Base-by-base conservation (phyloP, 2,113 vertebrate species). In the Proterorhinus semilunaris region DNA sequence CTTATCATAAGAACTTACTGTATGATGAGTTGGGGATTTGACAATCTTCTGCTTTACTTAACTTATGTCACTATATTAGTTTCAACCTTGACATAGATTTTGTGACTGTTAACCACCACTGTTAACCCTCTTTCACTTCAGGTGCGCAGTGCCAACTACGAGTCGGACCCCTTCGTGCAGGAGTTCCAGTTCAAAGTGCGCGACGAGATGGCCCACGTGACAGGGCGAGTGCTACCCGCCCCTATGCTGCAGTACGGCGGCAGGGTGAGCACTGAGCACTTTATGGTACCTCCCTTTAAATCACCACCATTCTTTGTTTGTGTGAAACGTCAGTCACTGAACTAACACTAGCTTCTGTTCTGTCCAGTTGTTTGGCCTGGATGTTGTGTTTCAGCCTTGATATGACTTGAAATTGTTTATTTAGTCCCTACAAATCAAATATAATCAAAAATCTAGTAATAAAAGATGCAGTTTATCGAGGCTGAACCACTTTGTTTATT, bases 121-220 rank as follows among this genome's bases (percentile, higher is more conserved):
- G 13, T 70, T 70, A 48, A 53, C 54, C 49, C 6, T 12, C 45
- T 27, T 47, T 7, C 1, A 15, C 16, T 11, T 7, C 78, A 99
- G 98, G 97, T 99, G 87, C 95, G 97, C 88, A 99, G 96, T 85
- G 98, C 98, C 87, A 99, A 98, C 92, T 99, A 99, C 0, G 97
- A 99, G 78, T 95, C 96, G 0, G 98, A 99, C 81, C 97, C 98
- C 0, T 99, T 98, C 69, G 98, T 99, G 55, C 97, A 99, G 87
- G 98, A 99, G 85, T 99, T 99, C 92, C 96, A 98, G 76, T 98
- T 99, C 92, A 97, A 95, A 71, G 98, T 99, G 21, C 94, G 98
- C 53, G 98, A 99, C 86, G 98, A 99, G 92, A 99, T 99, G 98
- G 96, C 98, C 71, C 96, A 98, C 0, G 98, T 99, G 90, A 99